Evolutionary conservation across 2,113 vertebrate species (phyloP).

Genomic region (Calidris pugnax): DNA sequence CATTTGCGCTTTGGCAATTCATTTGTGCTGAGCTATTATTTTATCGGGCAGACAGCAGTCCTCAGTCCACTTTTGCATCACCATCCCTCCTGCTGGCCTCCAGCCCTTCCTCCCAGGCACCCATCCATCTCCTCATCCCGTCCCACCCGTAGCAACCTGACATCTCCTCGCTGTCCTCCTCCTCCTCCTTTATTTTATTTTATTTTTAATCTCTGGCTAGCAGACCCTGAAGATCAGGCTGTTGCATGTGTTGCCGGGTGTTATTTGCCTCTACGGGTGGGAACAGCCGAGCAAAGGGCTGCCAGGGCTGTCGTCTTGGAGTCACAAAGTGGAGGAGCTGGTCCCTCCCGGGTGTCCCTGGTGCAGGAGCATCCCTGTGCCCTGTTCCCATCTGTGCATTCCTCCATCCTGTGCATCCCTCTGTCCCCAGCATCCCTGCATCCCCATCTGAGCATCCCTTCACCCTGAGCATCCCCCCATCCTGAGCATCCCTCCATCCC

Average conservation of each 20-base stretch:
- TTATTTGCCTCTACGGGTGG: background rate
- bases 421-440: background rate
- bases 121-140: background rate
- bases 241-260: background rate
- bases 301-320: background rate
- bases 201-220: background rate
- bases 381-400: background rate
- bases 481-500: background rate
- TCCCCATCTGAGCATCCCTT: too few species aligned
- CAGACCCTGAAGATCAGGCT: background rate
- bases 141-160: background rate
- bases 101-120: background rate
- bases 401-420: background rate
- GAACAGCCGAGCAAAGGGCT: background rate
- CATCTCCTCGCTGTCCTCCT: background rate
- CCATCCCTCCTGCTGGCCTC: fast-evolving
- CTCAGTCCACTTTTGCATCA: background rate
- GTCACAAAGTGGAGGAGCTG: background rate
- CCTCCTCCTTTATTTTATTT: background rate
- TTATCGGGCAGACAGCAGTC: background rate
- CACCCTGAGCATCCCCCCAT: too few species aligned
- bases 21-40: background rate
- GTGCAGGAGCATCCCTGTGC: background rate
- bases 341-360: background rate
- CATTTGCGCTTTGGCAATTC: background rate